A percentile compares a stretch with the other conserved stretches of the same genome.
phyloP scores from a whole-genome alignment of 2,888 invertebrate genomes.

The Tromatobia lineatoria region DNA sequence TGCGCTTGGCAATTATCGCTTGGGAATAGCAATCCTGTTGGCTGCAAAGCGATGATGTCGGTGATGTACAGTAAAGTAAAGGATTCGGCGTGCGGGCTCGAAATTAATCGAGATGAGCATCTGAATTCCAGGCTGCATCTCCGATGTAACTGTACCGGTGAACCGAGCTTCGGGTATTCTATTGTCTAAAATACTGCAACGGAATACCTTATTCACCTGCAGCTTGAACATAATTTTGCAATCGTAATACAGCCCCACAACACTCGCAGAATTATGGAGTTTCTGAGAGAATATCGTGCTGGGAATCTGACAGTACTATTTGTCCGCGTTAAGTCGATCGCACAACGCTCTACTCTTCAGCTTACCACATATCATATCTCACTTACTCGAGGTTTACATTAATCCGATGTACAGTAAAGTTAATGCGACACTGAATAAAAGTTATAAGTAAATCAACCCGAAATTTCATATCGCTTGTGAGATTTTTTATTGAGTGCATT shows the following conservation, averaged over 20 bases:
- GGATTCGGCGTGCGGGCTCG: constrained; percentile 28
- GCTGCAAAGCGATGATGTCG: constrained; percentile 27
- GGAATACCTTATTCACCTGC: constrained; percentile 12
- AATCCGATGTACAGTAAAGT: neutral
- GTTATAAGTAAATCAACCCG: too few species aligned
- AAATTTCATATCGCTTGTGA: too few species aligned
- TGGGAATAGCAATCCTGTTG: constrained; percentile 52
- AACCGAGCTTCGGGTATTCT: constrained; percentile 50
- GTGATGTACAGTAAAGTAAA: constrained; percentile 41
- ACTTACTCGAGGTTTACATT: neutral
- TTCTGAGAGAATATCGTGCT: neutral
- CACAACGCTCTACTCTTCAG: neutral
- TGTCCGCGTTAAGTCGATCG: neutral
- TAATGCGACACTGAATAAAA: too few species aligned
- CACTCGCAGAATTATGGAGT: neutral
- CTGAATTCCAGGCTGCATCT: constrained; percentile 40
- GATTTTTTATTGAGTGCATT: too few species aligned
- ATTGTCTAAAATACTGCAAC: constrained; percentile 41
- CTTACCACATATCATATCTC: neutral
- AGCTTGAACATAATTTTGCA: constrained; percentile 37
- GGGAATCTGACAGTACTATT: neutral
- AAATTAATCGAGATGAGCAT: constrained; percentile 55
- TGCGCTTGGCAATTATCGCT: constrained; percentile 76
- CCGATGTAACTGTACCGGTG: constrained; percentile 40
- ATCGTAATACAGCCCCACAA: neutral